Conservation (phyloP, 1,140 invertebrate genomes). For the Ips nitidus region DNA sequence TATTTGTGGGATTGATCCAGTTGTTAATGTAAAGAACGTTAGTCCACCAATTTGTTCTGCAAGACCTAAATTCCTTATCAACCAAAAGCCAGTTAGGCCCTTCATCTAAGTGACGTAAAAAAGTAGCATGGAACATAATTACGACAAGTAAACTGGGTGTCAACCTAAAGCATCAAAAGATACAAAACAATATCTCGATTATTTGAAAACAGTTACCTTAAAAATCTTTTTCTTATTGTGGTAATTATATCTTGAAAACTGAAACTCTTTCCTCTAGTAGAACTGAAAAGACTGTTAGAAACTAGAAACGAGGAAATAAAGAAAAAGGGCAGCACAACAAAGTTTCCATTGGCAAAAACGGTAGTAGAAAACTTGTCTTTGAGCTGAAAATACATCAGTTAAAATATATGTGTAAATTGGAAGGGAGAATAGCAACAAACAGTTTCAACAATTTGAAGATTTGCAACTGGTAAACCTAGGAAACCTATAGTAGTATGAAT, state of each 20-base stretch:
- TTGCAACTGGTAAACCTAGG: slow-evolving; percentile 30
- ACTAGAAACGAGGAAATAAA: slow-evolving; percentile 37
- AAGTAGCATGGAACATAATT: slow-evolving; percentile 39
- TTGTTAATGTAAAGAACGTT: slow-evolving; percentile 63
- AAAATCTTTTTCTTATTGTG: slow-evolving; percentile 30
- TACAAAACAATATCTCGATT: too few relatives aligned
- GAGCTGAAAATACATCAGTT: slow-evolving; percentile 13
- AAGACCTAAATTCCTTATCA: slow-evolving; percentile 38
- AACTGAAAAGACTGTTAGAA: slow-evolving; percentile 30
- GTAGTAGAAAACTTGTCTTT: slow-evolving; percentile 13
- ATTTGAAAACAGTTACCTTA: slow-evolving; percentile 21
- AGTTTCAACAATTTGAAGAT: slow-evolving; percentile 36
- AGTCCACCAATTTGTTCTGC: slow-evolving; percentile 51
- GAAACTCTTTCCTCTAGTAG: slow-evolving; percentile 29
- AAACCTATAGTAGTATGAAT: slow-evolving; percentile 29
- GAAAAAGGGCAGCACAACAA: slow-evolving; percentile 37
- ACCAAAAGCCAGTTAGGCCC: slow-evolving; percentile 44
- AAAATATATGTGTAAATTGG: too few relatives aligned
- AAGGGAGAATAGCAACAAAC: slow-evolving; percentile 9
- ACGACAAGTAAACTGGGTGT: slow-evolving; percentile 37
- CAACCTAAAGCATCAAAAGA: slow-evolving; percentile 34
- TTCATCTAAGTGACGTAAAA: slow-evolving; percentile 35
- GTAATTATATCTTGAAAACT: slow-evolving; percentile 16
- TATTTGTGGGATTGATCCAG: slow-evolving; percentile 51
- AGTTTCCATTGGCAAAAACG: slow-evolving; percentile 31